Base-by-base conservation (phyloP, 92 coral and sea anemone species). In the Blastomussa wellsi region DNA sequence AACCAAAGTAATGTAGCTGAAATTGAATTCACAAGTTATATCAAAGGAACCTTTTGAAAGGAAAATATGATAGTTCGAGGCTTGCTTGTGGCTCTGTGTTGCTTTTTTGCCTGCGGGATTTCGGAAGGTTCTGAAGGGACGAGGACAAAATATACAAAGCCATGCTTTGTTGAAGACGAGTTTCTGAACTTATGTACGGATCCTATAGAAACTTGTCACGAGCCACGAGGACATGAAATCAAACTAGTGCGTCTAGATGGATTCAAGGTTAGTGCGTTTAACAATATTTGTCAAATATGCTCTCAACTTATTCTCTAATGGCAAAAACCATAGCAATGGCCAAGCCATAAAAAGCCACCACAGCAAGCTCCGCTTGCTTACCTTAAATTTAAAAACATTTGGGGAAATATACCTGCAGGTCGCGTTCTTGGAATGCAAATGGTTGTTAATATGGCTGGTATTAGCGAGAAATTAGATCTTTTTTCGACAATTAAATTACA, bases 91-190 rank as follows among this genome's bases (percentile, higher is more conserved):
- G n/a, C 47, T 41, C 33, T 83, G 29, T 31, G 10, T 19, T 74
- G 26, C 26, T 48, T 69, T 6, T 8, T 83, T 33, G 31, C 72
- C 4, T 57, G 53, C 31, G 41, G 52, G 0, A 13, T 5, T 52
- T n/a, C 72, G 20, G 32, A 82, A 70, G 68, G 42, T 62, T 74
- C 74, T 2, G 42, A 59, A 26, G n/a, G 6, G 41, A 59, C 5
- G 22, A 19, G 57, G 47, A 74, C 7, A 35, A 83, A 81, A 37
- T 88, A 81, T 38, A 79, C 64, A 60, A 76, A 66, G 72, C 94
- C 94, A 24, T 91, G 94, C 68, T 91, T 88, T 14, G 33, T 51
- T 20, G 90, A 89, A 9, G 94, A 92, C 39, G 92, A 92, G 37
- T 49, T 92, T 5, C 60, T 67, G 1, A 81, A 89, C 75, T 77